Conservation (phyloP, 2,888 invertebrate species). For the Oligia fasciuncula region DNA sequence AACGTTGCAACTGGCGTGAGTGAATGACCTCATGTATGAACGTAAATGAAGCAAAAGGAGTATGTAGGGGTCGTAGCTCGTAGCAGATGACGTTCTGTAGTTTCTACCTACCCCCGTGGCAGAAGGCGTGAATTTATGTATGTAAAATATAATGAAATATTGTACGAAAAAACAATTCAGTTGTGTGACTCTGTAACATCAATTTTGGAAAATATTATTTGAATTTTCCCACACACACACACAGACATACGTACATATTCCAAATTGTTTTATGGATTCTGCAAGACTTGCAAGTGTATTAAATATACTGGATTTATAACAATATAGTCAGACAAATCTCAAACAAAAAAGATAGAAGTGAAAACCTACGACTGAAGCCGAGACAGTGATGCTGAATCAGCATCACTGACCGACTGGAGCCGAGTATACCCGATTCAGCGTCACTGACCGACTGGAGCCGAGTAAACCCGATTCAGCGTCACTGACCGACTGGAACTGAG, state of each 20-base stretch:
- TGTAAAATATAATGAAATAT: background rate
- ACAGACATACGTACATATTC: background rate
- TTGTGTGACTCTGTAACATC: background rate
- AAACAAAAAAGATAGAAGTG: background rate
- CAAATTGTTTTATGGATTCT: background rate
- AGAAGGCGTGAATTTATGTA: background rate
- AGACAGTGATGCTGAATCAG: no score
- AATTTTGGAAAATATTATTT: background rate
- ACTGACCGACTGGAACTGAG: no score
- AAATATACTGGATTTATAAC: background rate
- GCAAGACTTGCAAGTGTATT: background rate
- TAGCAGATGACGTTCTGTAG: background rate
- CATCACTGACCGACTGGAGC: no score
- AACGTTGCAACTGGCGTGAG: no score
- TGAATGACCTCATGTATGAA: no score
- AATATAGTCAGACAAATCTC: background rate
- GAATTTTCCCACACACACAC: background rate
- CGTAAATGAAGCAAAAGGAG: background rate
- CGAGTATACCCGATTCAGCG: no score
- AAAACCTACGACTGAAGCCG: no score
- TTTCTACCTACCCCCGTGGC: background rate
- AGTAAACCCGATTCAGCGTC: no score
- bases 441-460: no score
- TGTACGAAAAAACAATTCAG: background rate
- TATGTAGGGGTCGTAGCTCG: background rate